A percentile compares a stretch with the other conserved stretches of the same genome.
Evolutionary conservation across 2,113 vertebrate genomes (phyloP).

Genomic region (Irena cyanogastra): DNA sequence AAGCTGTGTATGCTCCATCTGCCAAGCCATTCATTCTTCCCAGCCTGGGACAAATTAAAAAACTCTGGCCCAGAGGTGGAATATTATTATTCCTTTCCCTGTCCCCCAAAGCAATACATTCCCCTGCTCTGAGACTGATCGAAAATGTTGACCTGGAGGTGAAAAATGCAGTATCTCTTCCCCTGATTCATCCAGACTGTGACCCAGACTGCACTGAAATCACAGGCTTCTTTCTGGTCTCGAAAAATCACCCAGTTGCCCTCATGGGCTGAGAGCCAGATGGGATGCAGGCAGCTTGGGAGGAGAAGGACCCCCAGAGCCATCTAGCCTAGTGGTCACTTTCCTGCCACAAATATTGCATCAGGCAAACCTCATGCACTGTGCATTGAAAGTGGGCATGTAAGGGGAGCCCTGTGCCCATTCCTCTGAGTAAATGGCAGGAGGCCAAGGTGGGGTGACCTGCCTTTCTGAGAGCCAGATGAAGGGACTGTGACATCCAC

Average conservation of each 20-base stretch:
- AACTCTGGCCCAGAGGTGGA: slow-evolving; percentile 9
- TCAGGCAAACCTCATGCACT: background rate
- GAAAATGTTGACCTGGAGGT: slow-evolving; percentile 18
- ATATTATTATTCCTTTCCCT: slow-evolving; percentile 30
- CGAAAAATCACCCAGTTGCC: background rate
- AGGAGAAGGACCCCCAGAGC: background rate
- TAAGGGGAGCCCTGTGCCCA: background rate
- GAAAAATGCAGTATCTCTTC: background rate
- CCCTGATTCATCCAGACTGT: background rate
- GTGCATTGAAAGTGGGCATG: background rate
- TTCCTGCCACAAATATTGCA: background rate
- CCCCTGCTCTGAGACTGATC: background rate
- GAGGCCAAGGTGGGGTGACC: background rate
- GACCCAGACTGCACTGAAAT: background rate
- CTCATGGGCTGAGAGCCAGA: background rate
- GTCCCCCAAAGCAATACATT: slow-evolving; percentile 8
- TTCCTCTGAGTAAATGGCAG: background rate
- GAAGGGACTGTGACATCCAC: rapidly evolving
- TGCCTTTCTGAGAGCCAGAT: background rate
- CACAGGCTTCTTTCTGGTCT: background rate
- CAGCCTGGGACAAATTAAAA: slow-evolving; percentile 30
- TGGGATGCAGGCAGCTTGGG: background rate
- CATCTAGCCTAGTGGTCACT: background rate
- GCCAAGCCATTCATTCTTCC: slow-evolving; percentile 19
- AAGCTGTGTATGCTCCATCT: slow-evolving; percentile 33